These are phyloP conservation scores for Nothobranchius furzeri DNA, from an alignment of 2,113 vertebrate genomes.

Conservation along the genomic window DNA sequence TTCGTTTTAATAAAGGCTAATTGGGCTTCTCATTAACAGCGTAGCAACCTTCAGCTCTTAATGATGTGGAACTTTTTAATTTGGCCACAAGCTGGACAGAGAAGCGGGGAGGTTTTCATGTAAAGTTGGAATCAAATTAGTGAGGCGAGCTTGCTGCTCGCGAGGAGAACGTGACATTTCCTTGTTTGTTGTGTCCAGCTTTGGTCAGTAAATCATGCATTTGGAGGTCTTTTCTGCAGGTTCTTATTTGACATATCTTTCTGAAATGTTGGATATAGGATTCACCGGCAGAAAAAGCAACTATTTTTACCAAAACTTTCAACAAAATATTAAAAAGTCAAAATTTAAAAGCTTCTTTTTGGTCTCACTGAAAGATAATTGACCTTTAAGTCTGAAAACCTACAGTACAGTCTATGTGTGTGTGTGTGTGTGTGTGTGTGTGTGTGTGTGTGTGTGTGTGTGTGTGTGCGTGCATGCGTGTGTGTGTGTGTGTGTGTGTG, in stretches of 20 bases:
- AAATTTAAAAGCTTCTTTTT: background rate
- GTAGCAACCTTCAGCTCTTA: conserved; percentile 67
- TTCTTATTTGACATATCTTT: conserved; percentile 26
- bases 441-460: background rate
- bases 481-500: background rate
- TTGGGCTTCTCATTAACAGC: conserved; percentile 76
- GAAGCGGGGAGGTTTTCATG: conserved; percentile 35
- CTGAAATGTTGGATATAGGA: background rate
- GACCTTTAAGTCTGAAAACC: background rate
- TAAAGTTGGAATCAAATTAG: conserved; percentile 43
- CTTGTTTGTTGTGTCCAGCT: conserved; percentile 42
- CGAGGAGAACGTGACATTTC: conserved; percentile 3
- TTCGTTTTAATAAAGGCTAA: conserved; percentile 67
- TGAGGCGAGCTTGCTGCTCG: conserved; percentile 29
- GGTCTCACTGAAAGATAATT: conserved; percentile 1
- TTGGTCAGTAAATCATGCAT: conserved; percentile 17
- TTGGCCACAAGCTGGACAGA: conserved; percentile 59
- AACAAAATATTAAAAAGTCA: background rate
- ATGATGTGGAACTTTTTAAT: conserved; percentile 77
- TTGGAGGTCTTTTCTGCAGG: conserved; percentile 45
- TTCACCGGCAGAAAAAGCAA: no score
- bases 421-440: background rate
- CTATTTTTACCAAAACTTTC: background rate
- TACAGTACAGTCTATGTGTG: background rate
- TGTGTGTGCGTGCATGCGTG: conserved; percentile 2